Evolutionary conservation across 2,888 invertebrate genomes (phyloP), one percentile per base, ranked within the genome.

Genomic region (Drosophila algonquin): DNA sequence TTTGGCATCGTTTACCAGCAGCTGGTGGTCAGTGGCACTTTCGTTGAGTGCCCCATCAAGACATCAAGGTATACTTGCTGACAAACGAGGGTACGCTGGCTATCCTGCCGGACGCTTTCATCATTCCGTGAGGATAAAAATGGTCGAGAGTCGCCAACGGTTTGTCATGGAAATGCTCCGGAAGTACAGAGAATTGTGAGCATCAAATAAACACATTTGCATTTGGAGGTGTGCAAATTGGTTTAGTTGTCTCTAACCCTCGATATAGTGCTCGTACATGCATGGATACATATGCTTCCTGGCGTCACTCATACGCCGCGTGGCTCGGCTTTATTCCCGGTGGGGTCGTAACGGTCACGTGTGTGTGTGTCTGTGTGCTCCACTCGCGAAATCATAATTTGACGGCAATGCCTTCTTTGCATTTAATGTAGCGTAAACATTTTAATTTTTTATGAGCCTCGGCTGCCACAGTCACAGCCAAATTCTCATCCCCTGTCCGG

Each of bases 341-440:
- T 27, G 72, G 89, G 47, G 73, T 50, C 76, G 24, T 65, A 78
- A 84, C 3, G 73, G 80, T 75, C 40, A 40, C 40, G 72, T 65
- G 63, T 24, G 60, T 24, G 46, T 16, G 47, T 21, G 58, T 47
- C 30, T 27, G 61, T 62, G 70, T 70, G 50, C 24, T 24, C 44
- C 53, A 61, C 69, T 64, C 72, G 55, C 87, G 80, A 86, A 88
- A 89, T 86, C 89, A 88, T 88, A 77, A 87, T 87, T 87, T 67
- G 84, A 68, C 63, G 74, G 69, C 75, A 79, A 77, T 82, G 77
- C 63, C 78, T 68, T 72, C 76, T 75, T 83, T 72, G 90, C 81
- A 87, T 85, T 89, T 89, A 85, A 89, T 85, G 90, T 87, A 87
- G 85, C 90, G 90, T 89, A 86, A 89, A 84, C 76, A 87, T 87